Percentiles rank a stretch among this genome's conserved stretches.
Evolutionary conservation across 2,113 vertebrate genomes (phyloP).

Genomic region (Lophura nycthemera): DNA sequence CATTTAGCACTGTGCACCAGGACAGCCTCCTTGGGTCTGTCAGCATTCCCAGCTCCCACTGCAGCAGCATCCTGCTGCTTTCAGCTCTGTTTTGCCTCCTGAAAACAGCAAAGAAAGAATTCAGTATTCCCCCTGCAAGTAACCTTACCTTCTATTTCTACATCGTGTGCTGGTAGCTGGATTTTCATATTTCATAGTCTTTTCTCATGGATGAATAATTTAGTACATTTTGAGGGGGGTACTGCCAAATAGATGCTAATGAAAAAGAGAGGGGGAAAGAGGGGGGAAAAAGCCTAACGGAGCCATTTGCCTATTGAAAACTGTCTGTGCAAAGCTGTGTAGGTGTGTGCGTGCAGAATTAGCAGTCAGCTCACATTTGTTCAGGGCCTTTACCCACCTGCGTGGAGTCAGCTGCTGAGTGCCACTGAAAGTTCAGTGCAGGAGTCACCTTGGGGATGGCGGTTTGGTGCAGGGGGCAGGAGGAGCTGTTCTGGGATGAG

Average conservation of each 20-base stretch:
- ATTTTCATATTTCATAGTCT: conserved; percentile 2
- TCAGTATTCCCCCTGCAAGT: background rate
- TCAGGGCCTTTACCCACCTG: background rate
- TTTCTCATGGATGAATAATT: conserved; percentile 9
- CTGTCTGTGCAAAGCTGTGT: background rate
- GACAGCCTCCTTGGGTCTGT: background rate
- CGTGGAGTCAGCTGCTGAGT: background rate
- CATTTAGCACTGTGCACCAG: accelerated
- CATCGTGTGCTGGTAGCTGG: background rate
- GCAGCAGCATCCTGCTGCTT: background rate
- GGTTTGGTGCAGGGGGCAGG: background rate
- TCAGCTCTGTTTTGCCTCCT: background rate
- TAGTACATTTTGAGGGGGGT: background rate
- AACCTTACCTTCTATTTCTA: conserved; percentile 1
- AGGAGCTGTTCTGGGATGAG: background rate
- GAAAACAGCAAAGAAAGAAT: background rate
- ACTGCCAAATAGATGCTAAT: background rate
- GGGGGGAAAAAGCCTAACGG: background rate
- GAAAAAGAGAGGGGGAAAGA: background rate
- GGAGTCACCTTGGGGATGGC: background rate
- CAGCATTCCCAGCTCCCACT: too few relatives aligned
- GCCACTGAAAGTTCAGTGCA: background rate
- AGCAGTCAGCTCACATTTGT: conserved; percentile 6
- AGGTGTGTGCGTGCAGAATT: conserved; percentile 1
- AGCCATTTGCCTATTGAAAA: background rate